Evolutionary conservation across 2,888 invertebrate species (phyloP).

Genomic region (Lordiphosa fenestrarum): DNA sequence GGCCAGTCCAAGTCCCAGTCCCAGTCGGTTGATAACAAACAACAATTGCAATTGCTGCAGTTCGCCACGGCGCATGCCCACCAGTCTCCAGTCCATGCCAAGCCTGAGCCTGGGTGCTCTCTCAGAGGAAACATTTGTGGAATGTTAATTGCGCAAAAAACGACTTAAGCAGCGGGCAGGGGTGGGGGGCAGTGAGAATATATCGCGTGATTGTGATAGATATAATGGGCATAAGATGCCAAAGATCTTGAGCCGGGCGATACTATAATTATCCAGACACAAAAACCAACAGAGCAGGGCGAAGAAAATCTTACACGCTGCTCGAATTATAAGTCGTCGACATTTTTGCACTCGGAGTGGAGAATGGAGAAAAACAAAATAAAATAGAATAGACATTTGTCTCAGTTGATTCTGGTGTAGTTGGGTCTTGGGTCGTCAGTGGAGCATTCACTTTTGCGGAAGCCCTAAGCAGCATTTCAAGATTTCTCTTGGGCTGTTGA

Average conservation of each 20-base stretch:
- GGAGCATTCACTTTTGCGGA: conserved; percentile 14
- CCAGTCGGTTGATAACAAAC: conserved; percentile 60
- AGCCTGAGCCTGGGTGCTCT: conserved; percentile 1
- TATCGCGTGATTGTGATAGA: conserved; percentile 66
- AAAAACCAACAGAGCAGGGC: conserved; percentile 38
- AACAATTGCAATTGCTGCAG: conserved; percentile 63
- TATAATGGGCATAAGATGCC: conserved; percentile 47
- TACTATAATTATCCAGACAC: conserved; percentile 11
- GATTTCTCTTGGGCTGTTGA: conserved; percentile 63
- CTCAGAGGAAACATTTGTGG: conserved; percentile 53
- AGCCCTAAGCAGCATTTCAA: conserved; percentile 12
- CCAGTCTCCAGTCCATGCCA: conserved; percentile 16
- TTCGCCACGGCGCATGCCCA: conserved; percentile 54
- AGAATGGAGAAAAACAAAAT: conserved; percentile 62
- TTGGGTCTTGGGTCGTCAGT: conserved; percentile 21
- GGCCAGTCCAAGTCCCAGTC: conserved; percentile 25
- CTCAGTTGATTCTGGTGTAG: conserved; percentile 11
- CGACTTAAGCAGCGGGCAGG: not conserved
- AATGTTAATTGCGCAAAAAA: conserved; percentile 63
- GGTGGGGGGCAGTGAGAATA: conserved; percentile 44
- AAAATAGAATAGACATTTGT: conserved; percentile 62
- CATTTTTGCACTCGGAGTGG: conserved; percentile 44
- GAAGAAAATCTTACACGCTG: conserved; percentile 53
- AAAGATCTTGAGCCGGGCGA: conserved; percentile 22
- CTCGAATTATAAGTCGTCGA: conserved; percentile 73